A percentile compares a stretch with the other conserved stretches of the same genome.
Conservation (phyloP, 2,888 invertebrate species). For the Serrognathus titanus region DNA sequence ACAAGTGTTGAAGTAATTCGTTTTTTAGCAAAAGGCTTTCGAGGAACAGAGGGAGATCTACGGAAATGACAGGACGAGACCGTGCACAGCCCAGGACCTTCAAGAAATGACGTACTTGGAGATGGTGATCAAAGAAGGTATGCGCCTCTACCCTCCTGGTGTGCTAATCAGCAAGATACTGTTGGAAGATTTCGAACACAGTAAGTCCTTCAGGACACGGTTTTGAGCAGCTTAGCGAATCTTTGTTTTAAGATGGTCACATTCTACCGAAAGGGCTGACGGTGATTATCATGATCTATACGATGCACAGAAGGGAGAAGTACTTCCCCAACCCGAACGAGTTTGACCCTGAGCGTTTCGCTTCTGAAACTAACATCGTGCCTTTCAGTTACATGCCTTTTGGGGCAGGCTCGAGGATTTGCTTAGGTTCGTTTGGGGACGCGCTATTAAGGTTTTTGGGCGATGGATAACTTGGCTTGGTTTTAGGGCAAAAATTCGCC, state of each 20-base stretch:
- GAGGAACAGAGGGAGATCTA: slow-evolving; percentile 44
- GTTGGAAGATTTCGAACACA: slow-evolving; percentile 43
- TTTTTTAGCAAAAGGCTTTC: slow-evolving; percentile 38
- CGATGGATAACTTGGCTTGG: not conserved
- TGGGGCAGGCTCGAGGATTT: slow-evolving; percentile 40
- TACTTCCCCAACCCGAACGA: slow-evolving; percentile 46
- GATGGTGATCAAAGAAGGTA: slow-evolving; percentile 52
- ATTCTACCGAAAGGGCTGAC: slow-evolving; percentile 18
- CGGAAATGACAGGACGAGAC: slow-evolving; percentile 25
- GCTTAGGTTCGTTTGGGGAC: slow-evolving; percentile 20
- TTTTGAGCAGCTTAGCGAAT: too few species aligned
- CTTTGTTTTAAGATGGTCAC: slow-evolving; percentile 12
- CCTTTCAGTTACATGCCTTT: slow-evolving; percentile 41
- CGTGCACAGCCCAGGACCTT: slow-evolving; percentile 41
- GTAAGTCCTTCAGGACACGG: slow-evolving; percentile 20
- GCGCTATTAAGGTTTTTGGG: not conserved
- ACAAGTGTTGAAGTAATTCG: not conserved
- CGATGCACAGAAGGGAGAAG: slow-evolving; percentile 46
- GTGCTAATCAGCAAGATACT: slow-evolving; percentile 50
- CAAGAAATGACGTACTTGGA: slow-evolving; percentile 56
- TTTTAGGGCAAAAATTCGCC: slow-evolving; percentile 46
- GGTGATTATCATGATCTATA: slow-evolving; percentile 10
- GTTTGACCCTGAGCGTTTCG: slow-evolving; percentile 43
- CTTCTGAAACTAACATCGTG: slow-evolving; percentile 33
- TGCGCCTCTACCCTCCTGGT: slow-evolving; percentile 54